phyloP scores from a whole-genome alignment of 2,797 vertebrate species.

The Triplophysa yarkandensis region DNA sequence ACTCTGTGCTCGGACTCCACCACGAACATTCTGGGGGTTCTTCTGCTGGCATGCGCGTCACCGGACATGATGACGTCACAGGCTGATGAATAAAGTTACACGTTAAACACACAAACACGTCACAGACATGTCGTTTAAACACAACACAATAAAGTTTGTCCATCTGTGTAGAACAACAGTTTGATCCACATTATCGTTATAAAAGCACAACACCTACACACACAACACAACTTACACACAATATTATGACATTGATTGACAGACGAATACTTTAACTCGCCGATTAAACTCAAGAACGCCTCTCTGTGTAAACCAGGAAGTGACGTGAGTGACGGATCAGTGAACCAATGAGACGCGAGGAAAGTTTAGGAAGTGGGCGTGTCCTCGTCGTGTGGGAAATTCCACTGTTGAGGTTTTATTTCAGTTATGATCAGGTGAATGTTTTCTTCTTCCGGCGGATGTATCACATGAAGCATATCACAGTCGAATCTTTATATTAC shows the following conservation, averaged over 20 bases:
- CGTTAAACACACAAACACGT: too few species aligned
- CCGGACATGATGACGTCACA: constrained; percentile 69
- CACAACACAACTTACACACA: constrained; percentile 15
- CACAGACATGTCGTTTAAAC: too few species aligned
- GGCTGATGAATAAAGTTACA: too few species aligned
- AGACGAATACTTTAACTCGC: constrained; percentile 8
- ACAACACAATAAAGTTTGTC: not conserved
- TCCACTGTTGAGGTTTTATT: constrained; percentile 57
- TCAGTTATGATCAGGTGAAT: not conserved
- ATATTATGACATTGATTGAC: constrained; percentile 7
- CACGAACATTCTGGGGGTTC: constrained; percentile 68
- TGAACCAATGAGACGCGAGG: constrained; percentile 62
- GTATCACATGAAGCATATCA: too few species aligned
- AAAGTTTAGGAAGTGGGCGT: constrained; percentile 55
- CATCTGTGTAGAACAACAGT: not conserved
- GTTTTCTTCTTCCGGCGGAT: not conserved
- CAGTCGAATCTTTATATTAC: too few species aligned
- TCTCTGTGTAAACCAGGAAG: constrained; percentile 67
- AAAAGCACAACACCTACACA: not conserved
- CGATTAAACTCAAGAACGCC: not conserved
- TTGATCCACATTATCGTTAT: not conserved
- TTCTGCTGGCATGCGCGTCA: constrained; percentile 61
- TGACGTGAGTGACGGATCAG: constrained; percentile 40
- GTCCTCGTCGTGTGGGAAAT: constrained; percentile 61
- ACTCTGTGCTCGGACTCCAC: constrained; percentile 68